Percentiles rank a stretch among this genome's conserved stretches.
Evolutionary conservation across 2,888 invertebrate species (phyloP).

Genomic region (Tinea trinotella): DNA sequence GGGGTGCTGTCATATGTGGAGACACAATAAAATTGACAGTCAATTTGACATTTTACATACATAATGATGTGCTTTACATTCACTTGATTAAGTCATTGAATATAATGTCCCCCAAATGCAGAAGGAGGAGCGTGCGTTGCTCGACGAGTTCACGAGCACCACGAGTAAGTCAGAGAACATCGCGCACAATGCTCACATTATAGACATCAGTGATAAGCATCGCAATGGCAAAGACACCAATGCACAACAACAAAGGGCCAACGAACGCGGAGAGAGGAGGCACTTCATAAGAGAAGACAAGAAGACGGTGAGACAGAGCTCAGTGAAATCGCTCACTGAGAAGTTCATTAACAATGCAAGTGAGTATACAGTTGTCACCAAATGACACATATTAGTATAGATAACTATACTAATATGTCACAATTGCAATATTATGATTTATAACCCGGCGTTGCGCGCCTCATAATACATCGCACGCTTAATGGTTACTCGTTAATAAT

Average conservation of each 20-base stretch:
- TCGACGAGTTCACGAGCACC: conserved; percentile 59
- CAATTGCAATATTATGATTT: too few relatives aligned
- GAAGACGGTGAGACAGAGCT: conserved; percentile 76
- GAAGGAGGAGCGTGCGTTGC: conserved; percentile 52
- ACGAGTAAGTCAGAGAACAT: conserved; percentile 33
- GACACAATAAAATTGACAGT: too few relatives aligned
- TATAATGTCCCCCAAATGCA: conserved; percentile 25
- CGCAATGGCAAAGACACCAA: not conserved
- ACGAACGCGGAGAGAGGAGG: conserved; percentile 29
- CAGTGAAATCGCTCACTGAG: conserved; percentile 84
- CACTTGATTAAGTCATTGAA: too few relatives aligned
- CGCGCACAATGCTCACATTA: conserved; percentile 9
- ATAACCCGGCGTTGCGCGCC: too few relatives aligned
- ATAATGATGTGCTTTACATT: too few relatives aligned
- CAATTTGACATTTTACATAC: too few relatives aligned
- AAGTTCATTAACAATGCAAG: conserved; percentile 53
- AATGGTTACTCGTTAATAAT: too few relatives aligned
- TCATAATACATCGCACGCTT: too few relatives aligned
- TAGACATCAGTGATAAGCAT: not conserved
- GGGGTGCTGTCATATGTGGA: too few relatives aligned
- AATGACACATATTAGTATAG: too few relatives aligned
- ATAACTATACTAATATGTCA: too few relatives aligned
- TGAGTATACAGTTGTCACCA: too few relatives aligned
- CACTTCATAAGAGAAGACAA: conserved; percentile 30
- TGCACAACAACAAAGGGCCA: conserved; percentile 7